Evolutionary conservation across 2,888 invertebrate species (phyloP).

Genomic region (Alentia gelatinosa): DNA sequence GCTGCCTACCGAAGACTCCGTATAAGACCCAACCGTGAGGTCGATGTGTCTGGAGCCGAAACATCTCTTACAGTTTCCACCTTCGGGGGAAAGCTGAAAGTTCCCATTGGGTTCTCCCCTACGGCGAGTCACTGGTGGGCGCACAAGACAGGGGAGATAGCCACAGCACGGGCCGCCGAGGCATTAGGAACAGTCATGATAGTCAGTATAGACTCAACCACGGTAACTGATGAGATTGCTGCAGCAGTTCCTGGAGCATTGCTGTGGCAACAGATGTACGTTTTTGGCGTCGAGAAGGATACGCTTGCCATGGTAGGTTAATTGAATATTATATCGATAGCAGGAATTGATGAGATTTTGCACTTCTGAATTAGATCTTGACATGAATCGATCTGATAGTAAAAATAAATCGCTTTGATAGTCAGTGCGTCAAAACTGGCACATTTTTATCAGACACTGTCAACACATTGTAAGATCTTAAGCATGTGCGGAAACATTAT

Average conservation of each 20-base stretch:
- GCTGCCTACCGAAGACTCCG: not conserved
- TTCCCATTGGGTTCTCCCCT: not conserved
- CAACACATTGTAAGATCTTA: not conserved
- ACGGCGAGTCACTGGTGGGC: slow-evolving; percentile 22
- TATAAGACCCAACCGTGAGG: not conserved
- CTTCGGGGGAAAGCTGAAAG: not conserved
- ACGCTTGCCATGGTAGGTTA: not conserved
- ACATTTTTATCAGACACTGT: not conserved
- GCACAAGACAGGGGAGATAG: not conserved
- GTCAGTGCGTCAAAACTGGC: not conserved
- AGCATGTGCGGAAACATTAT: not conserved
- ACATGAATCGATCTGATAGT: not conserved
- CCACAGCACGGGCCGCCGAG: not conserved
- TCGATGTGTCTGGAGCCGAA: not conserved
- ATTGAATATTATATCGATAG: not conserved
- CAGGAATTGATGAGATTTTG: not conserved
- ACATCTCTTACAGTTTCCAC: not conserved
- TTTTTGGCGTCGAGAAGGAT: not conserved
- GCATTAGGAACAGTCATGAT: not conserved
- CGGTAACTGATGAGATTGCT: not conserved
- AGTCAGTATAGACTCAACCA: not conserved
- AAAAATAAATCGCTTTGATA: not conserved
- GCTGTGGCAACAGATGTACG: slow-evolving; percentile 20
- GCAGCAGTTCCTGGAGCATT: not conserved
- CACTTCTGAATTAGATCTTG: not conserved